These are phyloP conservation scores for Oplegnathus fasciatus DNA, from an alignment of 2,113 vertebrate species.

Conservation along the genomic window DNA sequence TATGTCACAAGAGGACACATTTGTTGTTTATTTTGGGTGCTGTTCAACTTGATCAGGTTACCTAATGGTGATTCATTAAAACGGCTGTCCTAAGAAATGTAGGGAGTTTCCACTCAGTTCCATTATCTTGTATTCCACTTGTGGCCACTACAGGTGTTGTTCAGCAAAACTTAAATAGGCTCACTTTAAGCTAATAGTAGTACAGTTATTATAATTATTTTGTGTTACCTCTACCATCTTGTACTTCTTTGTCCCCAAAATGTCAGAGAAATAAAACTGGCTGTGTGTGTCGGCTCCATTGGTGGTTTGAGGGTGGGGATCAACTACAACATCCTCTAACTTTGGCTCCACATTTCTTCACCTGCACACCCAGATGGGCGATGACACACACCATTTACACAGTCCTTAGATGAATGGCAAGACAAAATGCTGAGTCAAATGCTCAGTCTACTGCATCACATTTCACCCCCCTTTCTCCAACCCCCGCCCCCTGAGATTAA, in stretches of 20 bases:
- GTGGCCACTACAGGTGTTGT: neutral
- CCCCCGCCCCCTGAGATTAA: constrained; percentile 52
- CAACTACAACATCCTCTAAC: neutral
- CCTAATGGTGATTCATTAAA: neutral
- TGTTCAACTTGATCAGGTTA: neutral
- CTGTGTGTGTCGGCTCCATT: no score
- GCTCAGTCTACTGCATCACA: constrained; percentile 57
- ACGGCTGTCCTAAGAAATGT: neutral
- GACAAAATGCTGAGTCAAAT: constrained; percentile 78
- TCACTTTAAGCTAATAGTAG: neutral
- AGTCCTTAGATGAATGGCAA: constrained; percentile 39
- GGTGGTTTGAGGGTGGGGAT: neutral
- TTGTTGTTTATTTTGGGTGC: neutral
- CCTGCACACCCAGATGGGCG: constrained; percentile 20
- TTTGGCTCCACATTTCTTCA: constrained; percentile 17
- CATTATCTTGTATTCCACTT: neutral
- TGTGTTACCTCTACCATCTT: neutral
- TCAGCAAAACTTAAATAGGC: neutral
- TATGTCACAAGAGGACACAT: neutral
- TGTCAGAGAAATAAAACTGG: neutral
- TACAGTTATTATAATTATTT: neutral
- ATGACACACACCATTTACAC: constrained; percentile 35
- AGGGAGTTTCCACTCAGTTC: neutral
- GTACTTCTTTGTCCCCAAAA: neutral
- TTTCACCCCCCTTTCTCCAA: constrained; percentile 16